phyloP scores from a whole-genome alignment of 2,888 invertebrate species.

The Caenorhabditis macrosperma region DNA sequence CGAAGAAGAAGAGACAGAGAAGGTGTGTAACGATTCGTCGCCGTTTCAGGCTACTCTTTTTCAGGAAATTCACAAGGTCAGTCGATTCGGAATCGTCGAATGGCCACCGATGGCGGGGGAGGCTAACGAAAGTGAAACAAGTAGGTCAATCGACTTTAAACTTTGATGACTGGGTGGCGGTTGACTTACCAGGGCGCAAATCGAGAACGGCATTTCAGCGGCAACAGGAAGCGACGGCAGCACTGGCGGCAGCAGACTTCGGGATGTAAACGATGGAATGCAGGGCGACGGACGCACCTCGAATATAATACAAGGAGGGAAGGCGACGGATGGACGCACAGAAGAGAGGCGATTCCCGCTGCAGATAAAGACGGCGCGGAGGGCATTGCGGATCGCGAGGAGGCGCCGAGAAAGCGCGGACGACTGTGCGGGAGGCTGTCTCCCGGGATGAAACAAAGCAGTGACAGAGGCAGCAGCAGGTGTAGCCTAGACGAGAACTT shows the following conservation, averaged over 20 bases:
- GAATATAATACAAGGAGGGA: slow-evolving; percentile 18
- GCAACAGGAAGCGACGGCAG: not conserved
- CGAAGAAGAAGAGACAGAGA: not conserved
- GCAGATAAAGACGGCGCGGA: slow-evolving; percentile 45
- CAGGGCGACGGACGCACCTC: slow-evolving; percentile 28
- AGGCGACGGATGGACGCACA: slow-evolving; percentile 11
- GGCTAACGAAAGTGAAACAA: slow-evolving; percentile 38
- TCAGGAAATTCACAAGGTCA: slow-evolving; percentile 7
- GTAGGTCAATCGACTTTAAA: slow-evolving; percentile 42
- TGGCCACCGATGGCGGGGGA: slow-evolving; percentile 2
- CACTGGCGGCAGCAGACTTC: not conserved
- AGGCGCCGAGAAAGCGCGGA: slow-evolving; percentile 17
- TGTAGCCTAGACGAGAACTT: slow-evolving; percentile 41
- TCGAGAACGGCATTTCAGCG: slow-evolving; percentile 50
- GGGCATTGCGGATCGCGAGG: slow-evolving; percentile 38
- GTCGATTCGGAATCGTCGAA: not conserved
- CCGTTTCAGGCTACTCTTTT: slow-evolving; percentile 12
- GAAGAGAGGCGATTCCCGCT: slow-evolving; percentile 39
- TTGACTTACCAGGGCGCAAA: slow-evolving; percentile 56
- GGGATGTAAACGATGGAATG: slow-evolving; percentile 2
- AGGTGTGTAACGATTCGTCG: slow-evolving; percentile 11
- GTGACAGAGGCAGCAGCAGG: slow-evolving; percentile 10
- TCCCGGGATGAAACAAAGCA: slow-evolving; percentile 32
- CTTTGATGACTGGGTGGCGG: slow-evolving; percentile 11
- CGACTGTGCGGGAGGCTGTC: slow-evolving; percentile 27